Evolutionary conservation across 1,140 invertebrate species (phyloP).

Genomic region (Campoletis sonorensis): DNA sequence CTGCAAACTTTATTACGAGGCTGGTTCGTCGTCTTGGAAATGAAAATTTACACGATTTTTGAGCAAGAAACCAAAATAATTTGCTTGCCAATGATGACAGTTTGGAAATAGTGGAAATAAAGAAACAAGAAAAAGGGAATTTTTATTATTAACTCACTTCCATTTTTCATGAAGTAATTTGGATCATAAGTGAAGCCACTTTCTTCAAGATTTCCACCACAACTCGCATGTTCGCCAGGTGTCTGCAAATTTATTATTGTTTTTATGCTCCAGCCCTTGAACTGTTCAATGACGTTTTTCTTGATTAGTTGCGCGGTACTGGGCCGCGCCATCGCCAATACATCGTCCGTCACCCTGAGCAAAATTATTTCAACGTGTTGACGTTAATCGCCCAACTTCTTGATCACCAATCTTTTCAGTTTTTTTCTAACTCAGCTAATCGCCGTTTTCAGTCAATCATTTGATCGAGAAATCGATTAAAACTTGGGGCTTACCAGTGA

Average conservation of each 20-base stretch:
- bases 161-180: slow-evolving; percentile 88
- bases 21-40: no score
- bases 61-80: no score
- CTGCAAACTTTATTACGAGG: no score
- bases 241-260: slow-evolving; percentile 91
- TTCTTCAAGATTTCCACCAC: slow-evolving; percentile 84
- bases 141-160: slow-evolving; percentile 81
- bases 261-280: slow-evolving; percentile 86
- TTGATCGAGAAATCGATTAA: no score
- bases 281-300: slow-evolving; percentile 87
- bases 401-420: slow-evolving; percentile 12
- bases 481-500: slow-evolving; percentile 87
- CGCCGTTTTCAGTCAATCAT: background rate
- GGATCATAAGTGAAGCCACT: slow-evolving; percentile 89
- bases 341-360: slow-evolving; percentile 90
- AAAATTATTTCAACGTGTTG: slow-evolving; percentile 49
- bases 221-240: slow-evolving; percentile 89
- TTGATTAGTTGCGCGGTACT: slow-evolving; percentile 85
- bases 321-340: slow-evolving; percentile 91
- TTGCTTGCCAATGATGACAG: no score
- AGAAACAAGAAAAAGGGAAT: background rate
- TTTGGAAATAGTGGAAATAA: background rate
- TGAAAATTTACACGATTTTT: no score
- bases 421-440: background rate
- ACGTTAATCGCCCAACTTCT: background rate